Base-by-base conservation (phyloP, 2,888 invertebrate species). In the Magallana nippona region DNA sequence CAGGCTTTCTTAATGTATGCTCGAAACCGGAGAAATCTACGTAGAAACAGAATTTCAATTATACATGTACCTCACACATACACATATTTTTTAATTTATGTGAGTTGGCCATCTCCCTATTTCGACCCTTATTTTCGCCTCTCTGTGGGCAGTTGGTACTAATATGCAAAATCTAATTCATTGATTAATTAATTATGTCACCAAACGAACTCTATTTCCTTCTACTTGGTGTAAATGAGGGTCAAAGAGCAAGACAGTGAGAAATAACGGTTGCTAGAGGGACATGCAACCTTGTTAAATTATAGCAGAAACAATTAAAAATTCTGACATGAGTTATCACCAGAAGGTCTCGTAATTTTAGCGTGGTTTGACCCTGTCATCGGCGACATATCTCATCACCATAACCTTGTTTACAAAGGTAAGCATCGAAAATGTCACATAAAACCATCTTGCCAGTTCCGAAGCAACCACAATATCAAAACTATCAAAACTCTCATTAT, bases 301-400 rank as follows among this genome's bases (percentile, higher is more conserved):
- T 71, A 71, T 15, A 71, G 32, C 71, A 71, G 71, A 32, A 11
- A 22, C 71, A 71, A 71, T 71, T 71, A 71, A 71, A 71, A 71
- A 71, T 71, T 71, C 71, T 71, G 71, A 71, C 71, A 71, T 71
- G 71, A 71, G 32, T 71, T 71, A 71, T 71, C 71, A 71, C 71
- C 15, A 13, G 32, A 15, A 11, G 71, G 22, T 15, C 71, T 71
- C 71, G 13, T 71, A 32, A 71, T 71, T 71, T 71, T 27, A 71
- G 71, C 71, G 71, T 15, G 22, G 71, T 71, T 32, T 71, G 71
- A 71, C 71, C 71, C 27, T 71, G 71, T 71, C 71, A 71, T 15
- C 71, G 13, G 11, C 27, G 71, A 71, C 71, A 71, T 71, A 22
- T 32, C 71, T 71, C 71, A 71, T 71, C 27, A 71, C 22, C 71